Base-by-base conservation (phyloP, 2,797 vertebrate genomes). In the Falco rusticolus region DNA sequence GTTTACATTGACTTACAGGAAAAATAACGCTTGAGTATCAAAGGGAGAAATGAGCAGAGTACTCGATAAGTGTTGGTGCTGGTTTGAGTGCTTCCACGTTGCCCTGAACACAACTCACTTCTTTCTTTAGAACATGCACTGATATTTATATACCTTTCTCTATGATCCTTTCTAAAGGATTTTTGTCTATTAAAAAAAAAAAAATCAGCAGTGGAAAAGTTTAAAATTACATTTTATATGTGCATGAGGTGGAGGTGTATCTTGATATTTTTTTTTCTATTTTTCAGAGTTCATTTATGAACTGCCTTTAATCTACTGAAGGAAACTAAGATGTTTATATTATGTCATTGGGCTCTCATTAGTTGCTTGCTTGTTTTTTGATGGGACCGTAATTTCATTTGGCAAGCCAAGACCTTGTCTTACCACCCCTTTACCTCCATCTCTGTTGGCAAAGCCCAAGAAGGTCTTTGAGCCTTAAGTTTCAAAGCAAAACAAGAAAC, bases 251-350 rank as follows among this genome's bases (percentile, higher is more conserved):
- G 45, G 81, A 95, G 61, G 80, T 89, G 75, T 95, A 61, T 76
- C 80, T 64, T 82, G 90, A 68, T 68, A 39, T 43, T 50, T 91
- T 43, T 48, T 16, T 37, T 31, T 45, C 50, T 87, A 0, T 91
- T 94, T 93, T 94, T 87, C 78, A 77, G 80, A 63, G 68, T 77
- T 95, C 86, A 37, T 83, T 89, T 96, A 65, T 78, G 83, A 95
- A 90, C 33, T 77, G 69, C 87, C 77, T 97, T 97, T 96, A 88
- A 91, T 96, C 94, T 95, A 12, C 70, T 81, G 57, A 72, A 94
- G 69, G 75, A 90, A 94, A 84, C 39, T 4, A 54, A 92, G 70
- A 82, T 85, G 54, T 81, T 89, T 96, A 63, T 85, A 82, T 96
- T 92, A 85, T 94, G 93, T 95, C 71, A 91, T 54, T 70, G 47